A percentile compares a stretch with the other conserved stretches of the same genome.
Conservation (phyloP, 1,140 invertebrate species). For the Octopus sinensis region DNA sequence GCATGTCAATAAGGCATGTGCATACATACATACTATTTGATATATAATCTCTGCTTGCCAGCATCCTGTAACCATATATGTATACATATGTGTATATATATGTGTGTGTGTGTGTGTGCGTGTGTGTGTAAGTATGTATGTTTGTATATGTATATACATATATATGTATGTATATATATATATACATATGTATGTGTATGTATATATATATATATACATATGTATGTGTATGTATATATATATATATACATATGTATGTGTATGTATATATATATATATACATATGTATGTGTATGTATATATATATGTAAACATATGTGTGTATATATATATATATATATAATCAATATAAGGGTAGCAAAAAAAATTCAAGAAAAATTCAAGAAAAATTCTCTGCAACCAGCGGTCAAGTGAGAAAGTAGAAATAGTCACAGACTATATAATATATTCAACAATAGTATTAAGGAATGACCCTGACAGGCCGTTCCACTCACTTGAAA, state of each 20-base stretch:
- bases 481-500: too few relatives aligned
- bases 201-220: constrained; percentile 12
- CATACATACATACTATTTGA: too few relatives aligned
- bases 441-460: too few relatives aligned
- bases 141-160: neutral
- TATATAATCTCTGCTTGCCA: neutral
- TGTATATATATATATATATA: neutral
- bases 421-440: too few relatives aligned
- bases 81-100: neutral
- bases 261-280: neutral
- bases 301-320: neutral
- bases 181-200: constrained; percentile 18
- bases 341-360: neutral
- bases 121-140: neutral
- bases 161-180: constrained; percentile 18
- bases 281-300: neutral
- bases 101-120: neutral
- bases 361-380: too few relatives aligned
- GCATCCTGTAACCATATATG: neutral
- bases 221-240: neutral
- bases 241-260: neutral
- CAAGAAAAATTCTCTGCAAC: too few relatives aligned
- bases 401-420: too few relatives aligned
- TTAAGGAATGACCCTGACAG: too few relatives aligned
- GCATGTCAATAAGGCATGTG: too few relatives aligned